Evolutionary conservation across 1,140 invertebrate species (phyloP), one percentile per base, ranked within the genome.

Genomic region (Drosophila littoralis): DNA sequence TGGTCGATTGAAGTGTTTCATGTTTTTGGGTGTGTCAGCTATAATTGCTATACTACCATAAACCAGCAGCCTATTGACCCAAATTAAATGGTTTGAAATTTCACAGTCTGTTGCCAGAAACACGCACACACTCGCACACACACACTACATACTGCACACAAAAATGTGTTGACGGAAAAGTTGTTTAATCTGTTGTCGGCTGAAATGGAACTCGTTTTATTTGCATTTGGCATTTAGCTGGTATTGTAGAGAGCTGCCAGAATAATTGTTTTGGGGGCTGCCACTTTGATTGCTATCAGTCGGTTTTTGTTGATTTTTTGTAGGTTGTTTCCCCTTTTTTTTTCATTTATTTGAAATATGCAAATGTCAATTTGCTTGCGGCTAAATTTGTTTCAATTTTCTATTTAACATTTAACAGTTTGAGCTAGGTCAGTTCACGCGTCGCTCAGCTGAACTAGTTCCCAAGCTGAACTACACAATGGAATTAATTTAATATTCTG

Each of bases 21-120:
- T 22, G 36, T 43, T 54, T 54, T 70, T 60, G 17, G 17, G 51
- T 7, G 28, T 61, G 55, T 69, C 57, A 40, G 46, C 9, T 32
- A 69, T 52, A 69, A 61, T 59, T 60, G 42, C 57, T 59, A 17
- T 59, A 10, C 13, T 59, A 46, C 42, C 22, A 59, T 45, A 43
- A 59, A 33, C 32, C 42, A 35, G 59, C 45, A 72, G 45, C 54
- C 63, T 67, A 68, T 73, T 73, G 70, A 73, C 70, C 70, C 48
- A 59, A 73, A 73, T 73, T 68, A 73, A 73, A 73, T 68, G 70
- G 64, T 54, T 66, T 60, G 55, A 66, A 73, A 60, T 54, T 73
- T 73, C 69, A 72, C 28, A 68, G 46, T 46, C n/a, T 45, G 55
- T 28, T 67, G 55, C 50, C 54, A 58, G 1, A 58, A 15, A 72